phyloP scores from a whole-genome alignment of 2,113 vertebrate species.

The Psophia crepitans region DNA sequence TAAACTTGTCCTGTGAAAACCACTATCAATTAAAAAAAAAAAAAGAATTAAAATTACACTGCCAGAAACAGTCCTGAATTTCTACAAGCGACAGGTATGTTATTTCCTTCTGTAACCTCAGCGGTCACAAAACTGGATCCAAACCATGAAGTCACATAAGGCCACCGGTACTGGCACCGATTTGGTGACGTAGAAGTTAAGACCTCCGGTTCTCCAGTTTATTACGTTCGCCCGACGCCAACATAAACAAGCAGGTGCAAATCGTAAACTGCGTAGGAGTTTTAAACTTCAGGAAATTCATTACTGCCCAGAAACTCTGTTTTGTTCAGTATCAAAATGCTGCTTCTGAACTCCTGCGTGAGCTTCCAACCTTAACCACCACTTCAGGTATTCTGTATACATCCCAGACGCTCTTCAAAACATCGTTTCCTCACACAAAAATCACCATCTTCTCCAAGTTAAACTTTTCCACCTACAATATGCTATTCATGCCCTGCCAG shows the following conservation, averaged over 20 bases:
- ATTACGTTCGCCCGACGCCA: neutral
- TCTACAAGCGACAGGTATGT: neutral
- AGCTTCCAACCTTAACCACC: neutral
- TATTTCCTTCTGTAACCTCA: neutral
- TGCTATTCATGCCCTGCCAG: neutral
- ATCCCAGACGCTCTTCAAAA: neutral
- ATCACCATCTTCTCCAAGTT: neutral
- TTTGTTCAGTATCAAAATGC: neutral
- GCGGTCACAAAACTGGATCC: neutral
- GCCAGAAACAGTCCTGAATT: neutral
- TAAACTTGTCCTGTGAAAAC: neutral
- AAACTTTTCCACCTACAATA: neutral
- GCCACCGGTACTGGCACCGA: neutral
- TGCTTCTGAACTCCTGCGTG: neutral
- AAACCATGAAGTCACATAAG: neutral
- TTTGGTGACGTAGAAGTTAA: neutral
- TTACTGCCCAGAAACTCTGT: neutral
- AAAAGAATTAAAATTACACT: neutral
- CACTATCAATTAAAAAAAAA: neutral
- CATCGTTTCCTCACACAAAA: neutral
- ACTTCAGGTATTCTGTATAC: neutral
- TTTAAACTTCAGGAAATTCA: neutral
- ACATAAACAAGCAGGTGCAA: constrained; percentile 2
- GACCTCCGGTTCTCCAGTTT: neutral
- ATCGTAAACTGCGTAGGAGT: neutral